phyloP scores from a whole-genome alignment of 2,797 vertebrate species.

The Cossypha polioptera region DNA sequence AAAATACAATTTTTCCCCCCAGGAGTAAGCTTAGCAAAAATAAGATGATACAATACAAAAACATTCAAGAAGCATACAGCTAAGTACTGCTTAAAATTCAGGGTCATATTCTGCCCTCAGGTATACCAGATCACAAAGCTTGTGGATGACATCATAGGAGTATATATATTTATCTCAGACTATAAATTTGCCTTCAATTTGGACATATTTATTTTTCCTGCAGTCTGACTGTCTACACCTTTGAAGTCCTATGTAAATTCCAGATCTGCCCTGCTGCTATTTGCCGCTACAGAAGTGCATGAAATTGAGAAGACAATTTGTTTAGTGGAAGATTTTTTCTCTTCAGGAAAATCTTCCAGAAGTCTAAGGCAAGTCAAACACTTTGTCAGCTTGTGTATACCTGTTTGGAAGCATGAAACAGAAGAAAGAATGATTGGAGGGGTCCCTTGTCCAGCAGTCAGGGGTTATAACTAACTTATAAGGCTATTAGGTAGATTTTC shows the following conservation, averaged over 20 bases:
- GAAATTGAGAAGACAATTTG: background rate
- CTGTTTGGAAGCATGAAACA: background rate
- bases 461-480: background rate
- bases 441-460: background rate
- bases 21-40: background rate
- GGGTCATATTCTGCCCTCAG: background rate
- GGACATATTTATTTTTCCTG: background rate
- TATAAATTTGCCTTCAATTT: background rate
- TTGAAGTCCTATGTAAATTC: background rate
- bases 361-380: background rate
- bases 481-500: background rate
- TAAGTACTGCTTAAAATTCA: background rate
- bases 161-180: background rate
- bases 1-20: fast-evolving
- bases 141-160: background rate
- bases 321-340: background rate
- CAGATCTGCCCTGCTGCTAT: background rate
- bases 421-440: background rate
- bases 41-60: background rate
- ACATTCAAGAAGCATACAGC: background rate
- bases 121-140: background rate
- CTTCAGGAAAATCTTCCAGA: background rate
- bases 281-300: background rate
- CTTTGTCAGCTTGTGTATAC: background rate
- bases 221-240: background rate